Conservation (phyloP, 2,797 vertebrate genomes). For the Bradypodion ventrale region DNA sequence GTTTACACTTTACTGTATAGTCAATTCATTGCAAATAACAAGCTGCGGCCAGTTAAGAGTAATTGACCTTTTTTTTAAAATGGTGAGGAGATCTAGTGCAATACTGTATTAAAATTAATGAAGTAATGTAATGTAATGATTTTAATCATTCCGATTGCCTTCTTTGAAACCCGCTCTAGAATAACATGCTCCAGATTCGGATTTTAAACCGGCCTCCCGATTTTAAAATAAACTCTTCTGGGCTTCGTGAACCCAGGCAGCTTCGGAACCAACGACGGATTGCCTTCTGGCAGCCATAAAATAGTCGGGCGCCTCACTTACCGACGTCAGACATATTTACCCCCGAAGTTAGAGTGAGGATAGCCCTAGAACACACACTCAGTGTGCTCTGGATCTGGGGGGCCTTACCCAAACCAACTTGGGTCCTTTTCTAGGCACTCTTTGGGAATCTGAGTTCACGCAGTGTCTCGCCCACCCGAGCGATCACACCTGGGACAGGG, state of each 20-base stretch:
- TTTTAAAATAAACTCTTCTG: neutral
- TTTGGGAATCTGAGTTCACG: too few species aligned
- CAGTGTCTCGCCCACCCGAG: neutral
- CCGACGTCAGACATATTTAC: neutral
- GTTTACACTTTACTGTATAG: neutral
- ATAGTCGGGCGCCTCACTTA: neutral
- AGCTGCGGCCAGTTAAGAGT: too few species aligned
- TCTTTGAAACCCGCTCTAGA: neutral
- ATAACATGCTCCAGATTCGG: neutral
- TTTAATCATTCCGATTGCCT: neutral
- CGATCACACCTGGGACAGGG: neutral
- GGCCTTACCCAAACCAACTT: neutral
- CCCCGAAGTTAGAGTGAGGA: too few species aligned
- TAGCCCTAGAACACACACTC: too few species aligned
- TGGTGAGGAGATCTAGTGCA: too few species aligned
- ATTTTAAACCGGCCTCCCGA: neutral
- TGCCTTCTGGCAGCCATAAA: neutral
- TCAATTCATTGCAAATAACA: neutral
- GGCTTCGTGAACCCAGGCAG: neutral
- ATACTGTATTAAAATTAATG: neutral
- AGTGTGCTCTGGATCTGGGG: accelerated
- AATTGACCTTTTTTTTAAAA: neutral
- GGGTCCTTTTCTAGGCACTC: too few species aligned
- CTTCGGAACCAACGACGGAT: neutral
- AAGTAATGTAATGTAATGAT: neutral